Evolutionary conservation across 2,797 vertebrate species (phyloP).

Genomic region (Pangasius sanitwongsei): DNA sequence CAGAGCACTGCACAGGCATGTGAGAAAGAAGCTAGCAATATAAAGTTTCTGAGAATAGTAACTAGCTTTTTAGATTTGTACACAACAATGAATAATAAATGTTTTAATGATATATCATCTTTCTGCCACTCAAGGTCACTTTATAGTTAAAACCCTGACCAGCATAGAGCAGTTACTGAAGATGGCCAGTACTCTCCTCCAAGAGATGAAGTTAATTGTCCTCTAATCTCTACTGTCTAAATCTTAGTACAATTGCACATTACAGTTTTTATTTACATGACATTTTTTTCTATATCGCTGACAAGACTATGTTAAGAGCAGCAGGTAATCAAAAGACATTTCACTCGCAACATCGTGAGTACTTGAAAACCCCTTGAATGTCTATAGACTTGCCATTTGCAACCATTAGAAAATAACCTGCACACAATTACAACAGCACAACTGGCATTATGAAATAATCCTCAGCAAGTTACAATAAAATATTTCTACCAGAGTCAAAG

Average conservation of each 20-base stretch:
- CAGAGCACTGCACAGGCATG: not conserved
- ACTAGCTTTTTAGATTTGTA: not conserved
- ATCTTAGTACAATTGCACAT: not conserved
- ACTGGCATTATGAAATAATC: not conserved
- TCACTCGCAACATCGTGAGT: not conserved
- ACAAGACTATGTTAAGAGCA: not conserved
- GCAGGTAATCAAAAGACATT: not conserved
- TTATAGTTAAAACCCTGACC: not conserved
- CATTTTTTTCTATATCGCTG: not conserved
- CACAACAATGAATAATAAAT: not conserved
- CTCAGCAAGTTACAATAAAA: not conserved
- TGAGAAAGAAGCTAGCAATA: not conserved
- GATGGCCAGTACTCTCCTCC: not conserved
- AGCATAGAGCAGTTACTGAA: not conserved
- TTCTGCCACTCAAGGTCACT: not conserved
- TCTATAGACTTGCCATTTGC: not conserved
- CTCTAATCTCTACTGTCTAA: not conserved
- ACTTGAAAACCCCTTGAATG: not conserved
- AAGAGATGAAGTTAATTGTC: not conserved
- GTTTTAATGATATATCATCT: not conserved
- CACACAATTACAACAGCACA: no score
- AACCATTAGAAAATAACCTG: not conserved
- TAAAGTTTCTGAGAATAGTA: not conserved
- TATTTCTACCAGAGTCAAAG: not conserved
- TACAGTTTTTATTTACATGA: not conserved